These are phyloP conservation scores for Dasyprocta punctata DNA, from an alignment of 2,113 vertebrate genomes.

Conservation along the genomic window DNA sequence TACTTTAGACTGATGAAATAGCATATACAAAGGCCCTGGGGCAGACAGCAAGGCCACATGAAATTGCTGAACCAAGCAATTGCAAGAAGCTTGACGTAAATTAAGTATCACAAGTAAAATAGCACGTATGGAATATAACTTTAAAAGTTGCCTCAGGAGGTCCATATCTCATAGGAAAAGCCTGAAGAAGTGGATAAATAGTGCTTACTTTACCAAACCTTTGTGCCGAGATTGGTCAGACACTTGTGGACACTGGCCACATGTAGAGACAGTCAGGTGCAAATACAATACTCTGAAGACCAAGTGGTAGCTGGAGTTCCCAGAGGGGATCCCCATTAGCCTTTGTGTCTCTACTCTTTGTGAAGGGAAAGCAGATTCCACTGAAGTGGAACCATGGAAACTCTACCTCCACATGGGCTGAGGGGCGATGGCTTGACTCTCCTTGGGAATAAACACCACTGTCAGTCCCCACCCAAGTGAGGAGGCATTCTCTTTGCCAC, in stretches of 20 bases:
- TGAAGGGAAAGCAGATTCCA: background rate
- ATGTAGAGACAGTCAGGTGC: no score
- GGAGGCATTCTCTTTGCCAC: conserved; percentile 17
- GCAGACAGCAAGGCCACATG: background rate
- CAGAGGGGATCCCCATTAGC: background rate
- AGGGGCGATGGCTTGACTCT: background rate
- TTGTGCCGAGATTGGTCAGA: background rate
- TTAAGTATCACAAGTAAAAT: background rate
- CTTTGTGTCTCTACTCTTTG: background rate
- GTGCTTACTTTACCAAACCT: background rate
- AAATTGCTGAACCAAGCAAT: background rate
- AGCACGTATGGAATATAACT: background rate
- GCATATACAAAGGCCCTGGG: background rate
- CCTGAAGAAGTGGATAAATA: background rate
- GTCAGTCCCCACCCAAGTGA: background rate
- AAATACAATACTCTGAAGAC: background rate
- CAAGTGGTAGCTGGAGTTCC: background rate
- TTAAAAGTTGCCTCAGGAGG: background rate
- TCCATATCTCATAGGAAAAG: background rate
- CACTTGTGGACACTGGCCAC: background rate
- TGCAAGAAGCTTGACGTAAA: background rate
- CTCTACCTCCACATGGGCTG: background rate
- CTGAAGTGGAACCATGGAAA: background rate
- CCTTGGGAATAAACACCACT: background rate
- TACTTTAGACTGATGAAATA: background rate